These are phyloP conservation scores for Parazoanthus darwini DNA, from an alignment of 92 coral and sea anemone species.

Conservation along the genomic window DNA sequence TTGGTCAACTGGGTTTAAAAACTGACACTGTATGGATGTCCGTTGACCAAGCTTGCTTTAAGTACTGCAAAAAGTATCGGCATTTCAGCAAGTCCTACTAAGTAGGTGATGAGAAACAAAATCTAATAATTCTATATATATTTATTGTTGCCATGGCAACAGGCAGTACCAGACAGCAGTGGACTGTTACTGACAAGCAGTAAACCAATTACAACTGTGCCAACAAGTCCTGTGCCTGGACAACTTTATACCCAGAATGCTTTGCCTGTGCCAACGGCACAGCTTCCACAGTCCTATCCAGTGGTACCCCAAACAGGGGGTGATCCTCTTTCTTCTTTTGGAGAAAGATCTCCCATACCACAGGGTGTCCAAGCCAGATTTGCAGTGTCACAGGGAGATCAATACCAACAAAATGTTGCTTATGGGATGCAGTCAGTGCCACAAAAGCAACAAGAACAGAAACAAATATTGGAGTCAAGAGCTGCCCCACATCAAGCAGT, in stretches of 20 bases:
- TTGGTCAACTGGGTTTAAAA: no score
- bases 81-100: background rate
- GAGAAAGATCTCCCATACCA: background rate
- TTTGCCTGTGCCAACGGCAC: constrained; percentile 21
- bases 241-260: constrained; percentile 10
- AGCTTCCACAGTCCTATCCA: constrained; percentile 10
- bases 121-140: background rate
- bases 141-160: constrained; percentile 36
- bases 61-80: background rate
- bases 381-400: background rate
- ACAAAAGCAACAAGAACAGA: background rate
- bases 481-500: background rate
- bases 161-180: constrained; percentile 27
- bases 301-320: background rate
- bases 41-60: background rate
- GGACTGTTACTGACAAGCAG: constrained; percentile 11
- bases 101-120: background rate
- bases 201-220: constrained; percentile 4
- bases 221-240: constrained; percentile 5
- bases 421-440: background rate
- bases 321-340: background rate
- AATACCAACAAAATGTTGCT: background rate
- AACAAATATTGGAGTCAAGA: background rate
- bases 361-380: background rate
- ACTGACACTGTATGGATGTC: no score